These are phyloP conservation scores for Capitulum mitella DNA, from an alignment of 2,888 invertebrate genomes.

Conservation along the genomic window DNA sequence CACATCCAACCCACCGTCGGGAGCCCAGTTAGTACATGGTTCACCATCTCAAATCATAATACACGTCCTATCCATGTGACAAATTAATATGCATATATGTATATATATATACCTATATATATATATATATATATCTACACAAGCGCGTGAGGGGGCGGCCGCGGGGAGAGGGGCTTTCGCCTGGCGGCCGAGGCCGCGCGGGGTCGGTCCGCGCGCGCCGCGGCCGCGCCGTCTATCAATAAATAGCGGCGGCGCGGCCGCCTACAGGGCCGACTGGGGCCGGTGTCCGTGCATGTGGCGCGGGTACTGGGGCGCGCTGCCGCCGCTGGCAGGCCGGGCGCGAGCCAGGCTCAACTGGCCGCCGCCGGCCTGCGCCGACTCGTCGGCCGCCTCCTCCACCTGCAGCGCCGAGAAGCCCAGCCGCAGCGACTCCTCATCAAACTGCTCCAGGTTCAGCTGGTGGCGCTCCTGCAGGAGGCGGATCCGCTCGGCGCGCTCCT, in stretches of 20 bases:
- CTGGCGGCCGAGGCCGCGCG: neutral
- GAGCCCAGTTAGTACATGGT: constrained; percentile 3
- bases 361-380: neutral
- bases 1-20: neutral
- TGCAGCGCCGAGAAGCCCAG: constrained; percentile 61
- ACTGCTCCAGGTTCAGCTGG: constrained; percentile 80
- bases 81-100: constrained; percentile 19
- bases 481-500: constrained; percentile 83
- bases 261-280: constrained; percentile 17
- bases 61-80: constrained; percentile 11
- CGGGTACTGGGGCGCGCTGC: constrained; percentile 11
- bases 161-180: too few species aligned
- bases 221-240: neutral
- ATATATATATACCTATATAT: constrained; percentile 25
- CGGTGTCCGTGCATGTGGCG: constrained; percentile 21
- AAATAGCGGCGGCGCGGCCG: constrained; percentile 11
- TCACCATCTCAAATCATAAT: constrained; percentile 17
- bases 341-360: constrained; percentile 1
- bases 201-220: neutral
- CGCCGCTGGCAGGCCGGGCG: constrained; percentile 1
- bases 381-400: constrained; percentile 10
- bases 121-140: constrained; percentile 24
- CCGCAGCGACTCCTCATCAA: constrained; percentile 87
- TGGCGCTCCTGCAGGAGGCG: constrained; percentile 82
- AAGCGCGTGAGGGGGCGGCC: constrained; percentile 12